phyloP scores from a whole-genome alignment of 1,140 invertebrate genomes.

The Anadara kagoshimensis region DNA sequence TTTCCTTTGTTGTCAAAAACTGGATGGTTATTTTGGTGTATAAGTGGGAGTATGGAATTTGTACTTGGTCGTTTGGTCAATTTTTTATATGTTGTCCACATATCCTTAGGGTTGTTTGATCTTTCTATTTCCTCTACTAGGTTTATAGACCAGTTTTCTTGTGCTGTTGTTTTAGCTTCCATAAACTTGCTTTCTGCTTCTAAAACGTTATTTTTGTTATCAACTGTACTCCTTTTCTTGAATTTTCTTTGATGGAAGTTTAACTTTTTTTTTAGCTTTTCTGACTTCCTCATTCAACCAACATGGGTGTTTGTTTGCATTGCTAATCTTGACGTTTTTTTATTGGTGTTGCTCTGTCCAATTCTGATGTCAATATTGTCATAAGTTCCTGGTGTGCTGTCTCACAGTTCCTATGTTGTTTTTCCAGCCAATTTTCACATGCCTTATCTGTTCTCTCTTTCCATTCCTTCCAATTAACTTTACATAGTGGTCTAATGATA shows the following conservation, averaged over 20 bases:
- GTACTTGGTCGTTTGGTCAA: not conserved
- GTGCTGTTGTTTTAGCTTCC: not conserved
- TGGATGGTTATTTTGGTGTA: not conserved
- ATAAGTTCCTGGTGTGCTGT: not conserved
- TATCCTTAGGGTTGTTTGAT: not conserved
- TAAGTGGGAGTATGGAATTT: not conserved
- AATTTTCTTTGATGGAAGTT: not conserved
- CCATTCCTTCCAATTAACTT: conserved; percentile 8
- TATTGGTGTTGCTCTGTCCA: not conserved
- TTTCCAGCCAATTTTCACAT: not conserved
- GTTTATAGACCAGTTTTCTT: not conserved
- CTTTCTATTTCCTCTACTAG: not conserved
- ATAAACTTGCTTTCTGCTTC: not conserved
- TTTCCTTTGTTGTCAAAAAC: not conserved
- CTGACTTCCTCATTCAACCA: conserved; percentile 2
- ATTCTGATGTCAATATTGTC: not conserved
- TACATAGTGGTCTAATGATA: not conserved
- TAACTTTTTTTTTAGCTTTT: no score
- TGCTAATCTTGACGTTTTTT: no score
- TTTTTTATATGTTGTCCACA: not conserved
- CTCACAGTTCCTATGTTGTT: not conserved
- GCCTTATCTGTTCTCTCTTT: not conserved
- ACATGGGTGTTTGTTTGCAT: not conserved
- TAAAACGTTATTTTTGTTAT: not conserved
- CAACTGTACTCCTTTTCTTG: not conserved